phyloP scores from a whole-genome alignment of 2,113 vertebrate genomes.

The Acanthochromis polyacanthus region DNA sequence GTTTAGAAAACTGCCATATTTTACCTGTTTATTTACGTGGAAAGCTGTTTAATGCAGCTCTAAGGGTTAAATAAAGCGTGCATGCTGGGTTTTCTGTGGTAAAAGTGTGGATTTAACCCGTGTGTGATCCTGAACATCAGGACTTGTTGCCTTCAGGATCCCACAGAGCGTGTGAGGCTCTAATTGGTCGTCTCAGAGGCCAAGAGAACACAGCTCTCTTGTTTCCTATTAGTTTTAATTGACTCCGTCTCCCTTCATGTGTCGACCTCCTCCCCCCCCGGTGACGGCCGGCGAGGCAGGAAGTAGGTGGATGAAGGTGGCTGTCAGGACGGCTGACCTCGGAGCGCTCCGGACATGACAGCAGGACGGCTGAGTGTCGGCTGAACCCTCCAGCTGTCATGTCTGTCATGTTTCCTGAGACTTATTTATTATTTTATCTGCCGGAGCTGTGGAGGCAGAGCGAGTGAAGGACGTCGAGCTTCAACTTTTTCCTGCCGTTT shows the following conservation, averaged over 20 bases:
- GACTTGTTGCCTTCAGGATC: not conserved
- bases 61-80: not conserved
- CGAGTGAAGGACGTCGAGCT: conserved; percentile 51
- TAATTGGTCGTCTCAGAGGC: conserved; percentile 55
- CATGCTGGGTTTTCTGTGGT: not conserved
- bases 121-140: conserved; percentile 13
- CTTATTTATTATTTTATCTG: conserved; percentile 44
- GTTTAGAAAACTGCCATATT: too few relatives aligned
- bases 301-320: conserved; percentile 71
- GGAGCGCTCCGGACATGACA: conserved; percentile 69
- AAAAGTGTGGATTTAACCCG: conserved; percentile 8
- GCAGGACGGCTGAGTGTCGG: conserved; percentile 68
- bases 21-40: too few relatives aligned
- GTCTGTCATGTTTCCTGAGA: conserved; percentile 74
- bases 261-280: conserved; percentile 15
- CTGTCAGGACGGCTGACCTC: conserved; percentile 76
- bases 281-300: conserved; percentile 41
- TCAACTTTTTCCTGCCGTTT: conserved; percentile 3
- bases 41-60: not conserved
- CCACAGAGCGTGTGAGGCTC: conserved; percentile 36
- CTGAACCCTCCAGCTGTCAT: conserved; percentile 73
- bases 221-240: conserved; percentile 77
- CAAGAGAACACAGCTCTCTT: conserved; percentile 30
- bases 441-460: conserved; percentile 10
- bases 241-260: conserved; percentile 61